These are phyloP conservation scores for Rhinichthys osculus DNA, from an alignment of 2,797 vertebrate genomes.

Conservation along the genomic window DNA sequence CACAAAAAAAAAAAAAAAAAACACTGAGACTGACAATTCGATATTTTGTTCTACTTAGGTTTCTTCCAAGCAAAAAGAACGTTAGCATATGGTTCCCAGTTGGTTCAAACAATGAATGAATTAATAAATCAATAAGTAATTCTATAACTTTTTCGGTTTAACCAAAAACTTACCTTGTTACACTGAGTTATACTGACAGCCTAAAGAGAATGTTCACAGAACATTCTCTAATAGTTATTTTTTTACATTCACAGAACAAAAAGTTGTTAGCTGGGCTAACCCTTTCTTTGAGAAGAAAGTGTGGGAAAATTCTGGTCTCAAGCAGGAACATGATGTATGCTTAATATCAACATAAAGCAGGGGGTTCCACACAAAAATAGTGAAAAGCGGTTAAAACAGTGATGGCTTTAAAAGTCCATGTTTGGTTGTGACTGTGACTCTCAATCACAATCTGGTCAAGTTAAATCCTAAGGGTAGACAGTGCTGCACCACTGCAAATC, in stretches of 20 bases:
- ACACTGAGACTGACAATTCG: not conserved
- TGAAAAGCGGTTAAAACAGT: not conserved
- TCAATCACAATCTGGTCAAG: constrained; percentile 25
- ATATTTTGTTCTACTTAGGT: not conserved
- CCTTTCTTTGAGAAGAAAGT: not conserved
- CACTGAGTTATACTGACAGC: not conserved
- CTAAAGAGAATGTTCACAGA: not conserved
- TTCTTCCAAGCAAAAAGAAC: not conserved
- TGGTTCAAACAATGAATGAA: not conserved
- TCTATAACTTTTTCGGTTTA: not conserved
- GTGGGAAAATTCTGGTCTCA: constrained; percentile 19
- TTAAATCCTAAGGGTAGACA: constrained; percentile 23
- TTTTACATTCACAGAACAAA: not conserved
- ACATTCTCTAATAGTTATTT: not conserved
- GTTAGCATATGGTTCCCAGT: too few relatives aligned
- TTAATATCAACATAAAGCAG: constrained; percentile 12
- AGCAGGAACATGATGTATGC: not conserved
- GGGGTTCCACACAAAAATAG: not conserved
- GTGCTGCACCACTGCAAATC: constrained; percentile 64
- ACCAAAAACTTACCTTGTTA: not conserved
- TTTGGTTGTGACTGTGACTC: constrained; percentile 22
- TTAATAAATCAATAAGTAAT: not conserved
- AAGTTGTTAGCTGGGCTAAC: not conserved
- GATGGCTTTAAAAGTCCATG: constrained; percentile 8
- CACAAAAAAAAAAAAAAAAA: not conserved